Conservation (phyloP, 2,888 invertebrate species). For the Acleris emargana region DNA sequence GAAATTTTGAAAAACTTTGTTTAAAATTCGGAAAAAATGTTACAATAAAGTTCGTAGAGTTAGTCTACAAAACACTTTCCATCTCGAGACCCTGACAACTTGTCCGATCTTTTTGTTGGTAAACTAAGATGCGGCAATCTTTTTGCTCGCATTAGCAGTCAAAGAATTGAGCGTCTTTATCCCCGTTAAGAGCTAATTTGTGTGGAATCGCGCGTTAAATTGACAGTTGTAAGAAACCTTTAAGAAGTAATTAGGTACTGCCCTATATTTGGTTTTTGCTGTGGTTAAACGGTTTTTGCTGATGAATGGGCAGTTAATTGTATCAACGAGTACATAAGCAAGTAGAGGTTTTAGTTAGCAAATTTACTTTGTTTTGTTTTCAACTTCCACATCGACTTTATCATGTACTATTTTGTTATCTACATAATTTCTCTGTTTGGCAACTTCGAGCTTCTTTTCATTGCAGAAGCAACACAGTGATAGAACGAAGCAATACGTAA, state of each 20-base stretch:
- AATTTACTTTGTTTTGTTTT: not conserved
- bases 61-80: constrained; percentile 18
- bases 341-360: not conserved
- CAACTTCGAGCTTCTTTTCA: no score
- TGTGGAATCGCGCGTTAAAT: constrained; percentile 75
- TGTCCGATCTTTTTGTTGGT: constrained; percentile 17
- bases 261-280: constrained; percentile 49
- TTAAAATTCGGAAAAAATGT: no score
- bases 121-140: constrained; percentile 28
- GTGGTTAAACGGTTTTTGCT: constrained; percentile 12
- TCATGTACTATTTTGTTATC: no score
- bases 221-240: constrained; percentile 60
- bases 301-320: constrained; percentile 9
- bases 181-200: constrained; percentile 52
- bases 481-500: no score
- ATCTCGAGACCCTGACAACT: constrained; percentile 35
- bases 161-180: constrained; percentile 28
- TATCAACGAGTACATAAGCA: constrained; percentile 7
- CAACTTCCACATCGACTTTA: no score
- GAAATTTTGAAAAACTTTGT: no score
- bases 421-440: no score
- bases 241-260: constrained; percentile 58
- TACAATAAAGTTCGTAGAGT: no score
- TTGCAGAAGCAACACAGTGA: no score
- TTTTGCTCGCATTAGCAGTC: constrained; percentile 30